A percentile compares a stretch with the other conserved stretches of the same genome.
These are phyloP conservation scores for Archivesica marissinica DNA, from an alignment of 1,140 invertebrate genomes.

Conservation along the genomic window DNA sequence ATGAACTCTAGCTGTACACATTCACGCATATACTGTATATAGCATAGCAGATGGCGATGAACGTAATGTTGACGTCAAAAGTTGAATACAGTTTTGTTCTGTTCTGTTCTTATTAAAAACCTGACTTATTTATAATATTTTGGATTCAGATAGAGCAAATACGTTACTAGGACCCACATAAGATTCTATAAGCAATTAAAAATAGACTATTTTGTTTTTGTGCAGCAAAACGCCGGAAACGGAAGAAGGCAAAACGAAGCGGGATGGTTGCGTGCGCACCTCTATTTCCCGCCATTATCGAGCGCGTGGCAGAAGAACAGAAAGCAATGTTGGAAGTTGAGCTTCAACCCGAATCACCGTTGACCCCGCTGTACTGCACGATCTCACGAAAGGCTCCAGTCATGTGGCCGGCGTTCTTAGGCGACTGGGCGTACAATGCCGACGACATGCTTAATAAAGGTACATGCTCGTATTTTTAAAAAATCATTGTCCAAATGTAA, in stretches of 20 bases:
- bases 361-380: slow-evolving; percentile 53
- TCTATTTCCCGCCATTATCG: slow-evolving; percentile 56
- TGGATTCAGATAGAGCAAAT: too few relatives aligned
- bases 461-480: background rate
- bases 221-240: slow-evolving; percentile 49
- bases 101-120: too few relatives aligned
- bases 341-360: slow-evolving; percentile 54
- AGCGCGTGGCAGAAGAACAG: slow-evolving; percentile 48
- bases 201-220: background rate
- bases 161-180: too few relatives aligned
- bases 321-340: slow-evolving; percentile 29
- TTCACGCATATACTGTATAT: too few relatives aligned
- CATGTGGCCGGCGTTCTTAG: slow-evolving; percentile 48
- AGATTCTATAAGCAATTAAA: too few relatives aligned
- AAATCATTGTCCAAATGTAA: too few relatives aligned
- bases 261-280: slow-evolving; percentile 22
- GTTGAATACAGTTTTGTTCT: too few relatives aligned
- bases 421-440: slow-evolving; percentile 51
- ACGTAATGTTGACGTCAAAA: too few relatives aligned
- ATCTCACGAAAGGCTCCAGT: slow-evolving; percentile 42
- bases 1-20: too few relatives aligned
- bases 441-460: slow-evolving; percentile 32
- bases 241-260: slow-evolving; percentile 40
- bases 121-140: too few relatives aligned
- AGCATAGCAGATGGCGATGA: too few relatives aligned